Evolutionary conservation across 2,888 invertebrate genomes (phyloP).

Genomic region (Pinctada fucata): DNA sequence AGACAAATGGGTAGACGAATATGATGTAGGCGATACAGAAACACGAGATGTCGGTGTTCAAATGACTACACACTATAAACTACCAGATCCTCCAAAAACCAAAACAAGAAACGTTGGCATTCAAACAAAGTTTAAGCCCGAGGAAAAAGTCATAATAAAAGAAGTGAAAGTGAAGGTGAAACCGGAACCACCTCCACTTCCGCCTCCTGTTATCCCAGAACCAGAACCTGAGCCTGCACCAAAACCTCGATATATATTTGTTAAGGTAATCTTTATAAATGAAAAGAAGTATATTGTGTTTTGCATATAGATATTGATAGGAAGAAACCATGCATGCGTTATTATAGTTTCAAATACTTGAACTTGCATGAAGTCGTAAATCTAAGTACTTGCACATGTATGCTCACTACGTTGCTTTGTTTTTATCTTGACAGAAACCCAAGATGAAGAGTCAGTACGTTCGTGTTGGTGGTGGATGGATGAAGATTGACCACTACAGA

Average conservation of each 20-base stretch:
- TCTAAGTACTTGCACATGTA: no score
- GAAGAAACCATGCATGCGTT: no score
- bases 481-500: conserved; percentile 42
- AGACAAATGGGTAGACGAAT: conserved; percentile 24
- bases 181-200: conserved; percentile 5
- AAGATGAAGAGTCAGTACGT: conserved; percentile 34
- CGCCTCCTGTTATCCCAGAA: neutral
- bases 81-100: conserved; percentile 26
- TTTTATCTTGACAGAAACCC: conserved; percentile 15
- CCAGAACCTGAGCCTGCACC: neutral
- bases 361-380: no score
- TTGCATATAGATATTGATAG: no score
- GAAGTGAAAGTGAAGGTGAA: conserved; percentile 5
- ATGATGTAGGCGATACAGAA: conserved; percentile 14
- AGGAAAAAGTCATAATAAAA: conserved; percentile 10
- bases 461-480: conserved; percentile 43
- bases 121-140: conserved; percentile 19
- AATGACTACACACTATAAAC: conserved; percentile 40
- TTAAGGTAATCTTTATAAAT: neutral
- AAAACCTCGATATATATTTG: conserved; percentile 1
- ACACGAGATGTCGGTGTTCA: conserved; percentile 37
- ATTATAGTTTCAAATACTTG: no score
- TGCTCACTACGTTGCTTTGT: neutral
- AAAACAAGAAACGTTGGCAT: conserved; percentile 28
- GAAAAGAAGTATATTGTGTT: neutral